Conservation (phyloP, 2,797 vertebrate species). For the Acipenser transmontanus region DNA sequence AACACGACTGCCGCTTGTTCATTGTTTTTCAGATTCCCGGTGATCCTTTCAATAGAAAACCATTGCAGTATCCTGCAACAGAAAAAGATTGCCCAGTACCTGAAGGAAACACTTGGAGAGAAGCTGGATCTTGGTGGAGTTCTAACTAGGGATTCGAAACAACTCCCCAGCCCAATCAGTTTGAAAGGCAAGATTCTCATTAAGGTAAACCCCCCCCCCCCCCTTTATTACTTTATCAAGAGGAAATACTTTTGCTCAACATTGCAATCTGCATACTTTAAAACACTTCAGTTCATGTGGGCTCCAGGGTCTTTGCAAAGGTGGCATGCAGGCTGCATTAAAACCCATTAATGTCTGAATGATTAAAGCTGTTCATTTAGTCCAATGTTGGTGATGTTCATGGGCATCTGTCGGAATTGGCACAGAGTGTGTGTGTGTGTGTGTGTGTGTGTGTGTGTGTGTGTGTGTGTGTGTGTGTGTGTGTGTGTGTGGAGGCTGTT, state of each 20-base stretch:
- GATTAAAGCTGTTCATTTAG: slow-evolving; percentile 11
- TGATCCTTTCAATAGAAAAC: slow-evolving; percentile 94
- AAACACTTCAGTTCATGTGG: not conserved
- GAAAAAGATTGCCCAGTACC: slow-evolving; percentile 89
- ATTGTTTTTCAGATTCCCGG: slow-evolving; percentile 69
- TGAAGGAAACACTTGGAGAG: slow-evolving; percentile 83
- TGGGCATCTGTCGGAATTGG: not conserved
- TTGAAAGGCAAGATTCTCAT: slow-evolving; percentile 91
- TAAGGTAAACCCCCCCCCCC: slow-evolving; percentile 62
- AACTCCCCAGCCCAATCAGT: slow-evolving; percentile 82
- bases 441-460: not conserved
- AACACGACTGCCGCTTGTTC: not conserved
- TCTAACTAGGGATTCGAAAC: slow-evolving; percentile 66
- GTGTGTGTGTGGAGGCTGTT: too few relatives aligned
- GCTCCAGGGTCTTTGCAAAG: not conserved
- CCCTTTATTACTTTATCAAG: not conserved
- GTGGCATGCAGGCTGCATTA: not conserved
- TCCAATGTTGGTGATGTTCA: not conserved
- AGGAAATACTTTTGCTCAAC: not conserved
- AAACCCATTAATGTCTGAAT: slow-evolving; percentile 10
- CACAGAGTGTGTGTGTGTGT: not conserved
- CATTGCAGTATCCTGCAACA: slow-evolving; percentile 94
- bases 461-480: too few relatives aligned
- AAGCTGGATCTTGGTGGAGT: slow-evolving; percentile 79
- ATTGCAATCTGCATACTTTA: slow-evolving; percentile 6